These are phyloP conservation scores for Tipula confusa DNA, from an alignment of 2,888 invertebrate species.

Conservation along the genomic window DNA sequence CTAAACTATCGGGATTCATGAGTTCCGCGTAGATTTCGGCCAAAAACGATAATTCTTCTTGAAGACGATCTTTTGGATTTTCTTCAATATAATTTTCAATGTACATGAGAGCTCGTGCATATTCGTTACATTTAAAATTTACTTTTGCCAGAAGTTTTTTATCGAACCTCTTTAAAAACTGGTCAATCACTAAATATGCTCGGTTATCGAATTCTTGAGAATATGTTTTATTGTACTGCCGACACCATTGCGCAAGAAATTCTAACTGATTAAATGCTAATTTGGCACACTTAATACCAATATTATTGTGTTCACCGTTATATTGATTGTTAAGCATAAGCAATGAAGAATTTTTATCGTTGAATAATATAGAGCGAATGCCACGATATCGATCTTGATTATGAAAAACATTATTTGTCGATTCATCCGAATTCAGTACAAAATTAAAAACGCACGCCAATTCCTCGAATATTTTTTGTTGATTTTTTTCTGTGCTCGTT, in stretches of 20 bases:
- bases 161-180: constrained; percentile 54
- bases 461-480: constrained; percentile 54
- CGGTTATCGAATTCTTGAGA: not conserved
- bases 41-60: constrained; percentile 60
- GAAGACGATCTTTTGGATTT: constrained; percentile 51
- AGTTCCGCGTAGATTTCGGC: constrained; percentile 81
- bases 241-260: constrained; percentile 69
- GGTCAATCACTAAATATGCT: constrained; percentile 39
- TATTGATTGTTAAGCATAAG: constrained; percentile 37
- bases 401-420: not conserved
- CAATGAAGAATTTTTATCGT: constrained; percentile 31
- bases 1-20: constrained; percentile 87
- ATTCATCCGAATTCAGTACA: constrained; percentile 31
- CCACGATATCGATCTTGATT: not conserved
- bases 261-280: constrained; percentile 69
- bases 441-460: constrained; percentile 54
- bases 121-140: constrained; percentile 70
- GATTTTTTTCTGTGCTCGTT: constrained; percentile 50
- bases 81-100: constrained; percentile 67
- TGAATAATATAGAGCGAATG: constrained; percentile 1
- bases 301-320: constrained; percentile 43
- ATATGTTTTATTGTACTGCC: constrained; percentile 39
- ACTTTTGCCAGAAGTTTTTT: constrained; percentile 65
- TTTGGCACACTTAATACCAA: constrained; percentile 60
- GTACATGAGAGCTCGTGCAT: constrained; percentile 70